A percentile compares a stretch with the other conserved stretches of the same genome.
These are phyloP conservation scores for Muscicapa striata DNA, from an alignment of 2,797 vertebrate species.

Conservation along the genomic window DNA sequence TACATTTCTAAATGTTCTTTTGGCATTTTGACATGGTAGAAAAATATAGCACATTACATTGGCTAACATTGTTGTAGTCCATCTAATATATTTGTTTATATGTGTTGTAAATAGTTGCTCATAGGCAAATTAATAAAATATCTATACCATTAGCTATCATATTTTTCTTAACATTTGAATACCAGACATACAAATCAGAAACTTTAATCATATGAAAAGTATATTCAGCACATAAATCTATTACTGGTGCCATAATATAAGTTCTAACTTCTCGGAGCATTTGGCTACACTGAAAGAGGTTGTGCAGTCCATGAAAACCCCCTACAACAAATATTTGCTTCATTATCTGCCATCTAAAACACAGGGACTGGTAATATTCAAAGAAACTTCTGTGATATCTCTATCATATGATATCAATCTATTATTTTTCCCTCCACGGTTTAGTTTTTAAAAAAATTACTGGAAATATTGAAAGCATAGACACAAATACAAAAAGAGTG, in stretches of 20 bases:
- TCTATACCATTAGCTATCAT: background rate
- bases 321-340: background rate
- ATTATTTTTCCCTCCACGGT: background rate
- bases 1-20: background rate
- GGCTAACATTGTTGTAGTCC: background rate
- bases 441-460: background rate
- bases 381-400: background rate
- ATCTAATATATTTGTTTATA: background rate
- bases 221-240: background rate
- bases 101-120: background rate
- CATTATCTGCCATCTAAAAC: background rate
- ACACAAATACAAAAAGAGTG: background rate
- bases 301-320: background rate
- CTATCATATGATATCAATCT: background rate
- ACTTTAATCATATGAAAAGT: background rate
- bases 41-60: background rate
- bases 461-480: background rate
- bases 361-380: background rate
- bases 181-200: background rate
- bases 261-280: background rate
- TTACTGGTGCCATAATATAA: background rate
- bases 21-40: background rate
- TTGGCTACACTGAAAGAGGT: background rate
- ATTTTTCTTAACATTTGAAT: background rate
- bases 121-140: background rate